These are phyloP conservation scores for Craniophora ligustri DNA, from an alignment of 2,888 invertebrate genomes.

Conservation along the genomic window DNA sequence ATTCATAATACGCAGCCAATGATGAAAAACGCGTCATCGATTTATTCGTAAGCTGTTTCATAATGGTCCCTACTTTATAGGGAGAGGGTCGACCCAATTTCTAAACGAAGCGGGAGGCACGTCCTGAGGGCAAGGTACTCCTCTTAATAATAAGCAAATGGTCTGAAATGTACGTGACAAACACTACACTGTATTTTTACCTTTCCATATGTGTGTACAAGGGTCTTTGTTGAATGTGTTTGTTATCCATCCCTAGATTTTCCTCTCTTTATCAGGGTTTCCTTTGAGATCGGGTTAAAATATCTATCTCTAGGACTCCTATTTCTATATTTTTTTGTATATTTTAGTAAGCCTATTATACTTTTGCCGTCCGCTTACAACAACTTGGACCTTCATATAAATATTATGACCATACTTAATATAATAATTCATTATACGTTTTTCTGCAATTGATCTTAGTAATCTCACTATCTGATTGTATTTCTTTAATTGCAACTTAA, in stretches of 20 bases:
- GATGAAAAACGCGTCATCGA: conserved; percentile 62
- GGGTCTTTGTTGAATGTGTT: conserved; percentile 8
- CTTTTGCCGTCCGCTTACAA: too few species aligned
- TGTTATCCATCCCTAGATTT: conserved; percentile 17
- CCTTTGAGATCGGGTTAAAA: conserved; percentile 9
- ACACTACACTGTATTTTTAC: conserved; percentile 39
- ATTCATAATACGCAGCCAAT: conserved; percentile 14
- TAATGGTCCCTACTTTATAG: conserved; percentile 65
- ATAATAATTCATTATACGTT: too few species aligned
- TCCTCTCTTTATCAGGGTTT: conserved; percentile 13
- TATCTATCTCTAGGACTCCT: conserved; percentile 11
- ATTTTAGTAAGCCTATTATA: too few species aligned
- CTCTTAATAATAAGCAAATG: conserved; percentile 70
- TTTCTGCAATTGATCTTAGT: too few species aligned
- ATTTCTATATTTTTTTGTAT: too few species aligned
- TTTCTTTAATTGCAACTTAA: too few species aligned
- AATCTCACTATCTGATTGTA: too few species aligned
- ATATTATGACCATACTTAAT: too few species aligned
- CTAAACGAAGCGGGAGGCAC: conserved; percentile 73
- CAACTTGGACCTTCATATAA: too few species aligned
- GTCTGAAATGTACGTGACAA: conserved; percentile 59
- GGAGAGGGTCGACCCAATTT: conserved; percentile 77
- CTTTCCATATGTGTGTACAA: conserved; percentile 12
- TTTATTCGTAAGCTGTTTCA: conserved; percentile 67
- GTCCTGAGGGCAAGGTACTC: conserved; percentile 69